Conservation (phyloP, 2,888 invertebrate species). For the Toxonevra muliebris region DNA sequence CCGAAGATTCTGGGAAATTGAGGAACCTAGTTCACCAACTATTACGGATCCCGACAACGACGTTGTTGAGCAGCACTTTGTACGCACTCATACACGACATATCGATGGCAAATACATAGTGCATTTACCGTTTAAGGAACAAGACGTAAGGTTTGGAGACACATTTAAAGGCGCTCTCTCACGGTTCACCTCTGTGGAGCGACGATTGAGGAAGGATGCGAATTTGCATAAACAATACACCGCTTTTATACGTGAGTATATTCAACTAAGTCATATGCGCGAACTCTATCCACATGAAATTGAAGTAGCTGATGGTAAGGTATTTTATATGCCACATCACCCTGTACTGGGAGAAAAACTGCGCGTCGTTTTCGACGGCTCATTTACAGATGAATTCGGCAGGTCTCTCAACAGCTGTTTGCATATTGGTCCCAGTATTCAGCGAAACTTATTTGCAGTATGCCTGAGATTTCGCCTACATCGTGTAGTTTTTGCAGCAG, state of each 20-base stretch:
- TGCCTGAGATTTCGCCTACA: too few relatives aligned
- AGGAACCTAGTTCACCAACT: too few relatives aligned
- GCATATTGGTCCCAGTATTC: not conserved
- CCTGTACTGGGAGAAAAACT: not conserved
- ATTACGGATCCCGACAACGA: not conserved
- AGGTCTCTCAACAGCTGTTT: not conserved
- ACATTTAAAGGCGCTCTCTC: constrained; percentile 11
- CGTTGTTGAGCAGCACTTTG: not conserved
- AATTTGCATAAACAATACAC: constrained; percentile 11
- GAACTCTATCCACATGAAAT: constrained; percentile 4
- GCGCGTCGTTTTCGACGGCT: not conserved
- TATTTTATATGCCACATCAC: not conserved
- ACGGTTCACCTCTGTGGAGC: constrained; percentile 20
- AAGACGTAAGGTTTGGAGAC: constrained; percentile 3
- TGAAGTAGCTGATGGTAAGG: not conserved
- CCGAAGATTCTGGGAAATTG: not conserved
- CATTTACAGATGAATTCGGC: not conserved
- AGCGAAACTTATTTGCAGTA: not conserved
- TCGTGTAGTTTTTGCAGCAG: too few relatives aligned
- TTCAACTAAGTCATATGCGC: constrained; percentile 19
- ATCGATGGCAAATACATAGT: constrained; percentile 15
- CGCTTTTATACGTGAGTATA: constrained; percentile 23
- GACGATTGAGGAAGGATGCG: constrained; percentile 12
- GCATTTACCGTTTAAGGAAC: constrained; percentile 16
- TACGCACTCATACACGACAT: not conserved